Evolutionary conservation across 92 coral and sea anemone genomes (phyloP).

Genomic region (Porites cylindrica): DNA sequence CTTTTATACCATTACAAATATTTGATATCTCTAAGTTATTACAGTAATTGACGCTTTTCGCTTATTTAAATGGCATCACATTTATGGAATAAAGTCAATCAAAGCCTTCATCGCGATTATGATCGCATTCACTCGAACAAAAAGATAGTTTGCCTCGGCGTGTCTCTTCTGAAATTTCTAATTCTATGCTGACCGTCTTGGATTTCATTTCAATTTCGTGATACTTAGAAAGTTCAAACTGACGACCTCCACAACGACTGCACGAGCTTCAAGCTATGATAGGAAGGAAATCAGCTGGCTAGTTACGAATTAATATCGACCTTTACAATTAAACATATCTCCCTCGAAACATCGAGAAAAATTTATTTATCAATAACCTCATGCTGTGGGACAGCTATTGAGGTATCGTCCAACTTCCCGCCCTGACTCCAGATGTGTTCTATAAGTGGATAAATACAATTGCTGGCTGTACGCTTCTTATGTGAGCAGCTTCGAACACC

Average conservation of each 20-base stretch:
- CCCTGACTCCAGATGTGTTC: background rate
- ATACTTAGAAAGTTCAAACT: background rate
- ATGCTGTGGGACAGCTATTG: background rate
- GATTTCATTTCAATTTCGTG: background rate
- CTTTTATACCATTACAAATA: too few species aligned
- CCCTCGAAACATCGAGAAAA: background rate
- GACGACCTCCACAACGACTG: background rate
- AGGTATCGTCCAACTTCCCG: background rate
- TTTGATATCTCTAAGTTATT: too few species aligned
- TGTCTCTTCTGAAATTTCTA: too few species aligned
- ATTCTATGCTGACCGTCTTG: background rate
- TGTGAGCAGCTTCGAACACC: too few species aligned
- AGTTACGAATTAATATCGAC: background rate
- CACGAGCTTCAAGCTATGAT: constrained; percentile 22
- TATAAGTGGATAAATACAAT: too few species aligned
- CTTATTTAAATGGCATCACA: too few species aligned
- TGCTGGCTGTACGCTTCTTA: too few species aligned
- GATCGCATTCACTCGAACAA: too few species aligned
- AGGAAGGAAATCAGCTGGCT: constrained; percentile 21
- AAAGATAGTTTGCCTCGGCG: too few species aligned
- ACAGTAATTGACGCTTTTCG: too few species aligned
- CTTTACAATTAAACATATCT: constrained; percentile 4
- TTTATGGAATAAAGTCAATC: too few species aligned
- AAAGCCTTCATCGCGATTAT: too few species aligned
- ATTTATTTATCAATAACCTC: background rate